These are phyloP conservation scores for Gulo gulo DNA, from an alignment of 2,113 vertebrate species.

Conservation along the genomic window DNA sequence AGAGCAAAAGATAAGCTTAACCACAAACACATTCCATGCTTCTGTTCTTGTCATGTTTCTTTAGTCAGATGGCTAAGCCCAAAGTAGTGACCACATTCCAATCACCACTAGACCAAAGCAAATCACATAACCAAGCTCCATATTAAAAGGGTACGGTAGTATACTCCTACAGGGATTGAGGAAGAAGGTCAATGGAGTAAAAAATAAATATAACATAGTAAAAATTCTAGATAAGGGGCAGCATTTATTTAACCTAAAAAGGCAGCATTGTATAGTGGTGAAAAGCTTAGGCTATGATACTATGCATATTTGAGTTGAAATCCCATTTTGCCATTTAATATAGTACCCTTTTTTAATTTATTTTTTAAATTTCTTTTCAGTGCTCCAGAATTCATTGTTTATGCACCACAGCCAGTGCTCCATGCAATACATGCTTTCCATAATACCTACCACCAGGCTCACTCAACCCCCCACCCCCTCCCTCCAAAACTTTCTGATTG, in stretches of 20 bases:
- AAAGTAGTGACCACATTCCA: background rate
- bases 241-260: conserved; percentile 21
- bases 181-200: background rate
- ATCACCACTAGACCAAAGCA: background rate
- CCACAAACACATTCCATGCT: background rate
- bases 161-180: background rate
- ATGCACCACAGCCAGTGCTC: no score
- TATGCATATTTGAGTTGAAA: conserved; percentile 16
- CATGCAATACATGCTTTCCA: no score
- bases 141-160: background rate
- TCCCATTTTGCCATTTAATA: background rate
- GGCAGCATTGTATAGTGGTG: background rate
- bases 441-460: no score
- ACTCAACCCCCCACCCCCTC: no score
- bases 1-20: background rate
- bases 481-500: no score
- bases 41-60: background rate
- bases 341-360: background rate
- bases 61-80: background rate
- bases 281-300: background rate
- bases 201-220: background rate
- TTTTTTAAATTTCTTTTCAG: no score
- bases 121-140: background rate
- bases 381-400: no score
- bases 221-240: background rate